Percentiles rank a stretch among this genome's conserved stretches.
Evolutionary conservation across 2,888 invertebrate genomes (phyloP).

Genomic region (Leptopilina syphax): DNA sequence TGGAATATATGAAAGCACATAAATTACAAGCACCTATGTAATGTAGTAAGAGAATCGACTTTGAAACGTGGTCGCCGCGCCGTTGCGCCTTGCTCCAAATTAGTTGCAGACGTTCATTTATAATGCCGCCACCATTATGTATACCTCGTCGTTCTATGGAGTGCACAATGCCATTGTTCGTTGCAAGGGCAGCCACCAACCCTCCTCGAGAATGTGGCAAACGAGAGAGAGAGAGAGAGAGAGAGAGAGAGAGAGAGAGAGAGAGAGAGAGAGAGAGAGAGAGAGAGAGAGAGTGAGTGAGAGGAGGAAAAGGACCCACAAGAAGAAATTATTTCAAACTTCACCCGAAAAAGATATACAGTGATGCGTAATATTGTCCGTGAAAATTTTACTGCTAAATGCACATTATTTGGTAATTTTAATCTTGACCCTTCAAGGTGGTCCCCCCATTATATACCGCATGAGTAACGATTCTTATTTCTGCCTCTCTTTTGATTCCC

Average conservation of each 20-base stretch:
- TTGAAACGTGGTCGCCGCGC: constrained; percentile 39
- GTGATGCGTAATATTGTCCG: constrained; percentile 62
- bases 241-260: background rate
- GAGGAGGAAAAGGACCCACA: constrained; percentile 7
- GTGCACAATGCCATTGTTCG: constrained; percentile 68
- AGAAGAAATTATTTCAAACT: constrained; percentile 51
- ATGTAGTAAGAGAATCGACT: constrained; percentile 43
- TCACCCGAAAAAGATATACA: constrained; percentile 50
- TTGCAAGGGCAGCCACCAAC: constrained; percentile 44
- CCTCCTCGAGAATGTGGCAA: constrained; percentile 39
- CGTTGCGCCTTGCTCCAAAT: constrained; percentile 65
- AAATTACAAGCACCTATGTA: background rate
- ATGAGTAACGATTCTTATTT: constrained; percentile 38
- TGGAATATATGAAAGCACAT: background rate
- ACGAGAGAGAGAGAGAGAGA: too few relatives aligned
- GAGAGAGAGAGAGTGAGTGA: background rate
- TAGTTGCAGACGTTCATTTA: constrained; percentile 74
- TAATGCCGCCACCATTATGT: constrained; percentile 69
- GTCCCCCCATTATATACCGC: constrained; percentile 51
- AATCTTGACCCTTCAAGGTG: constrained; percentile 59
- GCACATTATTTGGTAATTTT: constrained; percentile 56
- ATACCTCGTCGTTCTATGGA: constrained; percentile 49
- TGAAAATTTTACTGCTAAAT: constrained; percentile 65
- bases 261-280: too few relatives aligned
- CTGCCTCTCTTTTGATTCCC: constrained; percentile 11